A percentile compares a stretch with the other conserved stretches of the same genome.
Evolutionary conservation across 2,113 vertebrate species (phyloP).

Genomic region (Mustelus asterias): DNA sequence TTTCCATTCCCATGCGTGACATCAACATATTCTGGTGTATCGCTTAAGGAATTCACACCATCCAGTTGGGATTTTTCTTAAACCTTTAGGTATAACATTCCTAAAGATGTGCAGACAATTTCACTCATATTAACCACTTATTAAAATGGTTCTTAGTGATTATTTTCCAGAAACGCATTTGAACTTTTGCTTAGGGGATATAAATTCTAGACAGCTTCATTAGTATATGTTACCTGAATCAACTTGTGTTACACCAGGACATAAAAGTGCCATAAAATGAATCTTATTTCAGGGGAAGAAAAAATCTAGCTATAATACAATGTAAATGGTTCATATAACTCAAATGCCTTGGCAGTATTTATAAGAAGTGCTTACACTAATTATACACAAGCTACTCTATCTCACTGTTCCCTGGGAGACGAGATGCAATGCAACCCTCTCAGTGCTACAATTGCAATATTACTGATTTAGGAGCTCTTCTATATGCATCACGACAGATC

Average conservation of each 20-base stretch:
- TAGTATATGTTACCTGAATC: neutral
- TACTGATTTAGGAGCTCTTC: constrained; percentile 15
- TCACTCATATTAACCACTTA: neutral
- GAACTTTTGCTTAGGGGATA: neutral
- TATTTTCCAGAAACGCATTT: neutral
- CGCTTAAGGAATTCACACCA: neutral
- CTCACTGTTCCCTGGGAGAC: neutral
- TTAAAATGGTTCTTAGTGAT: neutral
- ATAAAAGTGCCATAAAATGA: neutral
- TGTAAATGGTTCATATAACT: neutral
- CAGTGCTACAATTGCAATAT: neutral
- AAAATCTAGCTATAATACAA: neutral
- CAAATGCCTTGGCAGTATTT: neutral
- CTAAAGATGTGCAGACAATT: neutral
- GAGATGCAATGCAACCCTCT: neutral
- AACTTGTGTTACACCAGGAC: neutral
- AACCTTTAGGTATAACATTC: neutral
- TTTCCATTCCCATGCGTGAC: neutral
- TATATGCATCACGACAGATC: neutral
- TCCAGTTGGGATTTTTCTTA: neutral
- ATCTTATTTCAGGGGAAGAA: neutral
- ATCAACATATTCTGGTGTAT: neutral
- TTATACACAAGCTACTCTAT: neutral
- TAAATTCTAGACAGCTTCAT: neutral
- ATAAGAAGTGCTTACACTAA: neutral